phyloP scores from a whole-genome alignment of 2,888 invertebrate genomes.

The Metopia argyrocephala region DNA sequence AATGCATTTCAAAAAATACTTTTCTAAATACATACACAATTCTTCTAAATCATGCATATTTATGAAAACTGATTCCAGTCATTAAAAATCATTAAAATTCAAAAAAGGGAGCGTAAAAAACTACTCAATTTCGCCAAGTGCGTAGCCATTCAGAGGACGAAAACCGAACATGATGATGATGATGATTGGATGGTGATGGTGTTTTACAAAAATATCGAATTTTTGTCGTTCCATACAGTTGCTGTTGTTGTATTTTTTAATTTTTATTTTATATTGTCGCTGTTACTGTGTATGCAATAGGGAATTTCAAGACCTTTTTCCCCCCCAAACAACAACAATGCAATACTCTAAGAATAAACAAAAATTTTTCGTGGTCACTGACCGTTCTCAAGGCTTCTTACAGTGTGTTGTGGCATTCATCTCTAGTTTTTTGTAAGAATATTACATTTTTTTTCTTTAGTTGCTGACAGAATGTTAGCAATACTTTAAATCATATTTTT shows the following conservation, averaged over 20 bases:
- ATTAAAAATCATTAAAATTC: slow-evolving; percentile 23
- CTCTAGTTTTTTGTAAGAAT: slow-evolving; percentile 23
- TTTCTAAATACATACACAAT: slow-evolving; percentile 3
- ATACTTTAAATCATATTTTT: slow-evolving; percentile 29
- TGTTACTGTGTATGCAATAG: slow-evolving; percentile 63
- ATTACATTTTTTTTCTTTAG: slow-evolving; percentile 4
- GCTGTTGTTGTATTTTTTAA: slow-evolving; percentile 5
- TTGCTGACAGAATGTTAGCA: slow-evolving; percentile 51
- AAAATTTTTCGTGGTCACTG: slow-evolving; percentile 74
- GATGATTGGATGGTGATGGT: background rate
- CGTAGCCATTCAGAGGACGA: slow-evolving; percentile 25
- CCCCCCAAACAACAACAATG: slow-evolving; percentile 1
- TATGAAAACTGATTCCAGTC: slow-evolving; percentile 53
- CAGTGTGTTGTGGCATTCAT: slow-evolving; percentile 64
- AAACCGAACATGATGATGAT: slow-evolving; percentile 5
- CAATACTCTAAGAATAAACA: slow-evolving; percentile 26
- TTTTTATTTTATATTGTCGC: too few species aligned
- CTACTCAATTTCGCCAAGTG: slow-evolving; percentile 37
- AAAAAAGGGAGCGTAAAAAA: background rate
- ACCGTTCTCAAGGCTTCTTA: slow-evolving; percentile 76
- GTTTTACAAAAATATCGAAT: background rate
- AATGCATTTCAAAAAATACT: background rate
- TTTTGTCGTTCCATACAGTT: slow-evolving; percentile 22
- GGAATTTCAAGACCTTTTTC: slow-evolving; percentile 72
- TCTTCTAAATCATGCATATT: slow-evolving; percentile 46